phyloP scores from a whole-genome alignment of 2,888 invertebrate species.

The Temnothorax ravouxi region DNA sequence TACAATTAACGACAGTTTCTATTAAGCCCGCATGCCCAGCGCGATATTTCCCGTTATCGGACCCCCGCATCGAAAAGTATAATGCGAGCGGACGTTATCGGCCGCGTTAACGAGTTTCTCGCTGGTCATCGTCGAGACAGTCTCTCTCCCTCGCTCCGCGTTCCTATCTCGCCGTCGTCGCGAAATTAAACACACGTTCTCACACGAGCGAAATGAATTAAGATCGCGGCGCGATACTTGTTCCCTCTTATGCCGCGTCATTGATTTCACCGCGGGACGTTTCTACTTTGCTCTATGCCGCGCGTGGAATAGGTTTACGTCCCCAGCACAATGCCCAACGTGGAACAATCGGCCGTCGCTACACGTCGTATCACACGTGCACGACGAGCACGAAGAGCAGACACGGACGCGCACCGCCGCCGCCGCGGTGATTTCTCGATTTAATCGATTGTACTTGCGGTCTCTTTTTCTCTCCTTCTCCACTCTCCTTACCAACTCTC shows the following conservation, averaged over 20 bases:
- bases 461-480: neutral
- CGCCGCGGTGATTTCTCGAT: slow-evolving; percentile 46
- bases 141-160: slow-evolving; percentile 9
- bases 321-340: slow-evolving; percentile 48
- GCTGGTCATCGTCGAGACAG: slow-evolving; percentile 69
- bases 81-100: slow-evolving; percentile 57
- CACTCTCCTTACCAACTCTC: neutral
- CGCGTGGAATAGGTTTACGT: slow-evolving; percentile 53
- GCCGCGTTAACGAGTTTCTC: slow-evolving; percentile 66
- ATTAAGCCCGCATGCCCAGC: slow-evolving; percentile 25
- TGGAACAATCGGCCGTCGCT: slow-evolving; percentile 53
- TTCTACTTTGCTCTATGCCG: slow-evolving; percentile 49
- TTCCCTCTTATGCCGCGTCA: slow-evolving; percentile 69
- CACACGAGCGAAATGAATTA: slow-evolving; percentile 69
- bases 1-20: slow-evolving; percentile 46
- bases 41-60: slow-evolving; percentile 37
- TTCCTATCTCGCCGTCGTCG: slow-evolving; percentile 46
- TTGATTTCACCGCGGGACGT: slow-evolving; percentile 67
- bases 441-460: slow-evolving; percentile 42
- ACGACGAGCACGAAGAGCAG: slow-evolving; percentile 38
- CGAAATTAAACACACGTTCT: slow-evolving; percentile 68
- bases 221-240: slow-evolving; percentile 71
- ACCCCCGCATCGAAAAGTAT: slow-evolving; percentile 10
- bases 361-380: slow-evolving; percentile 50
- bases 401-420: slow-evolving; percentile 29